Conservation (phyloP, 2,113 vertebrate species). For the Aplodontia rufa region DNA sequence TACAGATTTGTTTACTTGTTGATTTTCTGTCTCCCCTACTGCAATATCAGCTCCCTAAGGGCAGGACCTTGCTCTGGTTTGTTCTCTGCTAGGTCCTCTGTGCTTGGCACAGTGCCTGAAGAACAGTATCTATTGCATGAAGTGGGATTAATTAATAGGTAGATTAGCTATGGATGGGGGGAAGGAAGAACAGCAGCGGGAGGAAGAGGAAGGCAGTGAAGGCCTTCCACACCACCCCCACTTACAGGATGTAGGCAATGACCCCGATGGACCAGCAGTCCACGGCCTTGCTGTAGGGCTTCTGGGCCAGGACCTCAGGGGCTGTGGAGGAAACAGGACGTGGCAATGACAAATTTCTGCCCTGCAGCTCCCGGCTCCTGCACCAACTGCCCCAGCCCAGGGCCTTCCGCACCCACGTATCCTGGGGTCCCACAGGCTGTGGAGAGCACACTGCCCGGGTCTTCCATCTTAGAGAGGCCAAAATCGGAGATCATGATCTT, state of each 20-base stretch:
- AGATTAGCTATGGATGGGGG: not conserved
- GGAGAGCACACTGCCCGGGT: constrained; percentile 95
- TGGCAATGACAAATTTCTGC: not conserved
- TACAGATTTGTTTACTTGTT: not conserved
- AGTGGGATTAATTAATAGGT: not conserved
- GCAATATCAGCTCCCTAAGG: not conserved
- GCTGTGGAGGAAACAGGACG: constrained; percentile 82
- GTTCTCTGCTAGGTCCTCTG: constrained; percentile 19
- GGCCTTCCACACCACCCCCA: constrained; percentile 67
- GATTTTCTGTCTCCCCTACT: not conserved
- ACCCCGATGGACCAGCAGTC: constrained; percentile 99
- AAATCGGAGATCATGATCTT: constrained; percentile 99
- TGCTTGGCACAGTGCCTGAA: not conserved
- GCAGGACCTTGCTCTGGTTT: not conserved
- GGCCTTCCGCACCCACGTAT: constrained; percentile 91
- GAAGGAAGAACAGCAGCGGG: not conserved
- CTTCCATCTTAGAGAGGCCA: constrained; percentile 96
- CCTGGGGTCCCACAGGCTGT: constrained; percentile 96
- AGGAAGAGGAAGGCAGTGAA: not conserved
- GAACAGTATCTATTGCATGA: not conserved
- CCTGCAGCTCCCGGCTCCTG: not conserved
- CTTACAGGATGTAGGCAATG: constrained; percentile 97
- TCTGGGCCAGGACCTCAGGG: constrained; percentile 97
- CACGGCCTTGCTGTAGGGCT: constrained; percentile 98
- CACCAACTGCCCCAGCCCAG: not conserved